These are phyloP conservation scores for Mus spicilegus DNA, from an alignment of 2,113 vertebrate genomes.

Conservation along the genomic window DNA sequence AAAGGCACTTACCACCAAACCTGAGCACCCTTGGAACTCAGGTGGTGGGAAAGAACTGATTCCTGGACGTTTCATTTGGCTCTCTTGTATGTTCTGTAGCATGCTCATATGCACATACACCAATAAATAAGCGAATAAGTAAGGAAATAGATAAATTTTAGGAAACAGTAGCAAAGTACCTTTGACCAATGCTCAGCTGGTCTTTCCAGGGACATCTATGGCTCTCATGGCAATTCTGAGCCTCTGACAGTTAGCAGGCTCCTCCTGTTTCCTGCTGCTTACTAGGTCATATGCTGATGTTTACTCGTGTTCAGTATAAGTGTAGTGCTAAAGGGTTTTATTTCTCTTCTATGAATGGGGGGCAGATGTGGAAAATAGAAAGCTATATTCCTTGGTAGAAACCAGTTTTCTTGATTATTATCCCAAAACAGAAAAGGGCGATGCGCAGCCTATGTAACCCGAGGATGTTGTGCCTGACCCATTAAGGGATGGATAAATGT, in stretches of 20 bases:
- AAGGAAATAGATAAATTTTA: not conserved
- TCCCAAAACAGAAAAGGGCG: not conserved
- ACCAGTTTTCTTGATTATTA: not conserved
- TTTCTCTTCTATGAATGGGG: not conserved
- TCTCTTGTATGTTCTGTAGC: not conserved
- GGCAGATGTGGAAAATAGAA: not conserved
- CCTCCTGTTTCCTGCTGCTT: not conserved
- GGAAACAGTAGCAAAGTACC: not conserved
- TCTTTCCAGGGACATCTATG: not conserved
- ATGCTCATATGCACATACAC: not conserved
- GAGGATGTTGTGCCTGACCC: not conserved
- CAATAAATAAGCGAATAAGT: not conserved
- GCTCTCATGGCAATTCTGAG: not conserved
- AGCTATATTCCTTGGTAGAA: conserved; percentile 8
- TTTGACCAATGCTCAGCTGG: not conserved
- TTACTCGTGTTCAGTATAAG: conserved; percentile 4
- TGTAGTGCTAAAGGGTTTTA: not conserved
- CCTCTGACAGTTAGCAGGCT: not conserved
- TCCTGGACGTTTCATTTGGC: not conserved
- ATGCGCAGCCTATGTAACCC: not conserved
- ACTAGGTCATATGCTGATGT: not conserved
- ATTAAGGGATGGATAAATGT: not conserved
- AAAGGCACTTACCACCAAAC: not conserved
- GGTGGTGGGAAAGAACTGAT: not conserved
- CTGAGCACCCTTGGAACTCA: not conserved